Evolutionary conservation across 2,888 invertebrate genomes (phyloP), one percentile per base, ranked within the genome.

Genomic region (Germaria angustata): DNA sequence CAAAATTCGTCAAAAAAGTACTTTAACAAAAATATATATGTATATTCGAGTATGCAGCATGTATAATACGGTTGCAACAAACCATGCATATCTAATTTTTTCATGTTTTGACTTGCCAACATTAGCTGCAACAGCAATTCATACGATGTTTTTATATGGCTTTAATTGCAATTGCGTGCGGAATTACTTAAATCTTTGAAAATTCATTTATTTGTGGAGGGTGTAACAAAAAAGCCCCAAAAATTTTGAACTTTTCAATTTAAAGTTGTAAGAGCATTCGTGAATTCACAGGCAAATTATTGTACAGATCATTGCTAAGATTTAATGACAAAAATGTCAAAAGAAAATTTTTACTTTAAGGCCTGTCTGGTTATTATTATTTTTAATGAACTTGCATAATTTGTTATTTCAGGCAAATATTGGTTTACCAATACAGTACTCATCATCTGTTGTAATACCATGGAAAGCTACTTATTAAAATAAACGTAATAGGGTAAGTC

Each of bases 161-260:
- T 73, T 78, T 78, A 73, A 81, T 81, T 78, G 57, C 55, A 51
- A 57, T 75, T 82, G 81, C 81, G 78, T 82, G 78, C 53, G 73
- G 61, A 82, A 20, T 75, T 69, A 51, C 44, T 44, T 24, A 68
- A 68, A 72, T 63, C 13, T 46, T 55, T 20, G 13, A 61, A 61
- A 73, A 55, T 8, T 9, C 28, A 49, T 68, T 66, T 66, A 57
- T 65, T 57, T 73, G 28, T 13, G 51, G 71, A 72, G 77, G 53
- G 53, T 32, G 51, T 44, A 24, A 9, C 32, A 41, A 51, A 41
- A 22, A 32, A 79, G 36, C 15, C 15, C 36, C 69, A 46, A 39
- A 53, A 15, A 36, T 57, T 44, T n/a, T 3, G 0, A 7, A 7
- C 15, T 32, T 72, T 49, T 32, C 11, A 32, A 13, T 63, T 61